Evolutionary conservation across 2,113 vertebrate species (phyloP), one percentile per base, ranked within the genome.

Genomic region (Mirza zaza): DNA sequence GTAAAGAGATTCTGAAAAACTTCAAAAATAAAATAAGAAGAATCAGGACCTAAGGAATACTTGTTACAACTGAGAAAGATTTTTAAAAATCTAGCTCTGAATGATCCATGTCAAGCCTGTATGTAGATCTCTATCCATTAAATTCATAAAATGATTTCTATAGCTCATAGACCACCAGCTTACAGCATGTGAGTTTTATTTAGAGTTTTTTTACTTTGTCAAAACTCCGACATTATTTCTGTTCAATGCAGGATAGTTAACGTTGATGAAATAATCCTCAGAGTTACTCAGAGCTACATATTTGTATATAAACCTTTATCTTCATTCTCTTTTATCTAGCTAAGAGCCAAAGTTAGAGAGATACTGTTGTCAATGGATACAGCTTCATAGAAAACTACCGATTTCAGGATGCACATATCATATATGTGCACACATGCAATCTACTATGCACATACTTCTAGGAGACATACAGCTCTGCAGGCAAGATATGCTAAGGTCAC

Each of bases 21-120:
- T 79, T 95, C 39, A 91, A 57, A 87, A 93, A 13, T 10, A 73
- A 71, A 68, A 13, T 6, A 91, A 87, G 18, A 96, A 70, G 7
- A 86, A 91, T 45, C 21, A 80, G 32, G 15, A 48, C 42, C 55
- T 50, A 91, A 94, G n/a, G 10, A 81, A 79, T 91, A 71, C 2
- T 82, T 55, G 32, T 70, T 73, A 55, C 27, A 92, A 57, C 20
- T 86, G 23, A 93, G 45, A 83, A 27, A 86, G 20, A 79, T 84
- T 84, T 59, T 68, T 59, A 67, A 61, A 39, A 70, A 42, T 32
- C 50, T 87, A 89, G 11, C 45, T 95, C 55, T n/a, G 3, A n/a
- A 11, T 71, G 52, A 32, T 85, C 39, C 3, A 23, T 21, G 17
- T 27, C 36, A 82, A 89, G 48, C 6, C 21, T 32, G 0, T 55